Conservation (phyloP, 2,888 invertebrate species). For the Euclidia mi region DNA sequence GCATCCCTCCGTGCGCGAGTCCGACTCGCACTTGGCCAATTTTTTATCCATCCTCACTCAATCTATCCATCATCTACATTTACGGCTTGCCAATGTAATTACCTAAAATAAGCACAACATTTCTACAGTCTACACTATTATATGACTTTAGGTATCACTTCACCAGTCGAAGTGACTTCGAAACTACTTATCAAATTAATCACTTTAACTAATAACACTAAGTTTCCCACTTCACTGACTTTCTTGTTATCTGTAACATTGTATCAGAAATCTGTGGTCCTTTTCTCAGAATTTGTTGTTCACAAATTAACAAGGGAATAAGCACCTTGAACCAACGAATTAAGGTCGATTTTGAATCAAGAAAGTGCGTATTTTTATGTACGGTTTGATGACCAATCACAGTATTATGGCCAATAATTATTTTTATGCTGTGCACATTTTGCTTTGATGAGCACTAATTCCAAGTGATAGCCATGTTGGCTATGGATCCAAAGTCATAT, state of each 20-base stretch:
- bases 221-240: conserved; percentile 34
- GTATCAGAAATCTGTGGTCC: conserved; percentile 1
- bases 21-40: too few species aligned
- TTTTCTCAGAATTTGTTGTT: background rate
- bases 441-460: conserved; percentile 1
- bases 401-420: conserved; percentile 4
- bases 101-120: too few species aligned
- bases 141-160: too few species aligned
- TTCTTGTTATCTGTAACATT: background rate
- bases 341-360: background rate
- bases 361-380: too few species aligned
- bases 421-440: conserved; percentile 7
- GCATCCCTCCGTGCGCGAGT: too few species aligned
- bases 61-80: too few species aligned
- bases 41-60: too few species aligned
- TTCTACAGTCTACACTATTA: too few species aligned
- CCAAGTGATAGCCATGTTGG: background rate
- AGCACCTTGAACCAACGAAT: background rate
- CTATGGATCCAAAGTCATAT: background rate
- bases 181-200: conserved; percentile 39
- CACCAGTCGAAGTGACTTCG: conserved; percentile 23
- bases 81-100: too few species aligned
- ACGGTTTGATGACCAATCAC: background rate
- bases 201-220: conserved; percentile 21
- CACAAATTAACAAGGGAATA: background rate